A percentile compares a stretch with the other conserved stretches of the same genome.
phyloP scores from a whole-genome alignment of 2,113 vertebrate species.

The Esox niger region DNA sequence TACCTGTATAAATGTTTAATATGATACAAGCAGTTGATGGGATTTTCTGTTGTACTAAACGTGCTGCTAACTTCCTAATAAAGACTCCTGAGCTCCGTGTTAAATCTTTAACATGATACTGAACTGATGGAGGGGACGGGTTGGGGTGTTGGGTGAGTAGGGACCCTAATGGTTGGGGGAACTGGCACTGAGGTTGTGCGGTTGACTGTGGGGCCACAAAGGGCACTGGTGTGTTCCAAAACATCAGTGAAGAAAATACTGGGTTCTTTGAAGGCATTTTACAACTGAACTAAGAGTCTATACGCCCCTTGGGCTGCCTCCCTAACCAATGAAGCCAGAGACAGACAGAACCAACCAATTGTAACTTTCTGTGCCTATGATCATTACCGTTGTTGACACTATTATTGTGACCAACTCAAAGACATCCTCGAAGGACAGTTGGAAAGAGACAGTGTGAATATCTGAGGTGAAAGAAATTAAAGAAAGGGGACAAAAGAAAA shows the following conservation, averaged over 20 bases:
- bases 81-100: conserved; percentile 48
- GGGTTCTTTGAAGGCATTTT: neutral
- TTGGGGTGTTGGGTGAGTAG: conserved; percentile 4
- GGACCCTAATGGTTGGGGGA: no score
- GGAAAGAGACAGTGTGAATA: neutral
- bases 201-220: neutral
- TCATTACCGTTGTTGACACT: neutral
- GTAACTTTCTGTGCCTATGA: no score
- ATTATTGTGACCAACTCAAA: neutral
- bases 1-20: conserved; percentile 68
- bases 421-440: neutral
- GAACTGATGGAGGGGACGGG: conserved; percentile 33
- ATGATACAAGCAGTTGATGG: conserved; percentile 48
- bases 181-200: neutral
- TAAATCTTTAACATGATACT: conserved; percentile 53
- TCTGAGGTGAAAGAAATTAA: neutral
- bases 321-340: neutral
- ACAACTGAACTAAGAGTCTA: neutral
- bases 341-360: no score
- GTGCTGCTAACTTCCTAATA: conserved; percentile 58
- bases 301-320: neutral
- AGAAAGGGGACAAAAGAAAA: neutral
- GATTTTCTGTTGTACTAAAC: conserved; percentile 62
- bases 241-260: no score
- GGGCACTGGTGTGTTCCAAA: no score